phyloP scores from a whole-genome alignment of 2,888 invertebrate species.

The Lutraria lutraria region DNA sequence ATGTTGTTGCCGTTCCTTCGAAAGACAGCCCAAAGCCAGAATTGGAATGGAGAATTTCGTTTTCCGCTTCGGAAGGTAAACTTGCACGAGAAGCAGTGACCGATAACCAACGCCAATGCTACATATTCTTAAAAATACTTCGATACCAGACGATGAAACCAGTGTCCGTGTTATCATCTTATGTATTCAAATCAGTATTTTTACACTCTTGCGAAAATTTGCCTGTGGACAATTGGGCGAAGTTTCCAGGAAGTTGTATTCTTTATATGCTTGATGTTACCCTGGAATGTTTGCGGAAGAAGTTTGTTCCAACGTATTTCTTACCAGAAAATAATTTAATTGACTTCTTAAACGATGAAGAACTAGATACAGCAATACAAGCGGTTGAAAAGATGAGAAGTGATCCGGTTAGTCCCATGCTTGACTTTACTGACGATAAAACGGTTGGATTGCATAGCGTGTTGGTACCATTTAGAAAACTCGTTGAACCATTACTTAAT shows the following conservation, averaged over 20 bases:
- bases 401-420: conserved; percentile 42
- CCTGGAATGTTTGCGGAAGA: conserved; percentile 45
- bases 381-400: conserved; percentile 39
- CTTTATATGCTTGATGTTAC: conserved; percentile 61
- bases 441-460: conserved; percentile 40
- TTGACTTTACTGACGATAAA: conserved; percentile 49
- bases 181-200: conserved; percentile 56
- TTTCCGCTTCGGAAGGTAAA: conserved; percentile 53
- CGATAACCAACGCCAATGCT: conserved; percentile 56
- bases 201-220: conserved; percentile 54
- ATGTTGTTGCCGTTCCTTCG: conserved; percentile 54
- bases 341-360: conserved; percentile 47
- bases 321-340: conserved; percentile 63
- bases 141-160: conserved; percentile 43
- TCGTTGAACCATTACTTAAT: conserved; percentile 42
- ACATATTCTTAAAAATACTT: conserved; percentile 57
- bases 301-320: conserved; percentile 60
- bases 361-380: conserved; percentile 32
- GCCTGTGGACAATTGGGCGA: conserved; percentile 52
- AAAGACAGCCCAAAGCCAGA: conserved; percentile 43
- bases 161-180: conserved; percentile 44
- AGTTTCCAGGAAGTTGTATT: conserved; percentile 57
- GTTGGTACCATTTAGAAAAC: conserved; percentile 40
- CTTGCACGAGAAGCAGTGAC: conserved; percentile 57
- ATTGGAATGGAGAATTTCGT: conserved; percentile 58